These are phyloP conservation scores for Sinella curviseta DNA, from an alignment of 1,140 invertebrate species.

Conservation along the genomic window DNA sequence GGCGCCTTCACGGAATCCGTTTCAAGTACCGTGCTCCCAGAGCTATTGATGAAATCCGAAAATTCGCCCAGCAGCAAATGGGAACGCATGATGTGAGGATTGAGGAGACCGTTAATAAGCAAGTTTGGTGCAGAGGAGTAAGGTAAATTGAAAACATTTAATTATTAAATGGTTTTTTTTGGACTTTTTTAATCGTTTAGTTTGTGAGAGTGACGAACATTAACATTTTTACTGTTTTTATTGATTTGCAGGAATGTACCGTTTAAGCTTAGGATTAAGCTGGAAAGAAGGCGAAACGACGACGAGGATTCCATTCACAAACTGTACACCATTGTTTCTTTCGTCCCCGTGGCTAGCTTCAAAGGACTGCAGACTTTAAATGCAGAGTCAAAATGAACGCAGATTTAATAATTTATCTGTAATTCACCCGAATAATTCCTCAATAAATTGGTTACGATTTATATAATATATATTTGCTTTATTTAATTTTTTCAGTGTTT, in stretches of 20 bases:
- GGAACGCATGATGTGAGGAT: conserved; percentile 96
- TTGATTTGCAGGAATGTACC: conserved; percentile 73
- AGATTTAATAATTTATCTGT: too few species aligned
- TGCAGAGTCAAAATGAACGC: too few species aligned
- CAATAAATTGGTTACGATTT: too few species aligned
- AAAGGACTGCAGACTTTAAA: conserved; percentile 93
- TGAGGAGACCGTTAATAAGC: conserved; percentile 96
- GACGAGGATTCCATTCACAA: conserved; percentile 98
- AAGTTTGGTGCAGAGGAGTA: conserved; percentile 96
- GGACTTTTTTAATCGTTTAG: too few species aligned
- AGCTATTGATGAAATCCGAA: conserved; percentile 92
- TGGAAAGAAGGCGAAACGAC: conserved; percentile 94
- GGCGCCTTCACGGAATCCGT: conserved; percentile 88
- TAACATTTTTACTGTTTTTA: conserved; percentile 23
- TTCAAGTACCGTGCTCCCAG: conserved; percentile 95
- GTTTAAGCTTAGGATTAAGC: conserved; percentile 80
- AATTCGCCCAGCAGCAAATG: conserved; percentile 71
- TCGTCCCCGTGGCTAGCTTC: conserved; percentile 89
- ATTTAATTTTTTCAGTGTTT: too few species aligned
- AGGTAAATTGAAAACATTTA: conserved; percentile 76
- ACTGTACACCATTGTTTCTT: conserved; percentile 95
- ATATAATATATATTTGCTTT: too few species aligned
- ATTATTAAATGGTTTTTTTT: not conserved
- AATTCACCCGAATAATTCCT: too few species aligned
- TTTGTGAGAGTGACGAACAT: not conserved